Evolutionary conservation across 30 jellyfish, hydroid and myxozoan species (phyloP).

Genomic region (Rhopilema esculentum): DNA sequence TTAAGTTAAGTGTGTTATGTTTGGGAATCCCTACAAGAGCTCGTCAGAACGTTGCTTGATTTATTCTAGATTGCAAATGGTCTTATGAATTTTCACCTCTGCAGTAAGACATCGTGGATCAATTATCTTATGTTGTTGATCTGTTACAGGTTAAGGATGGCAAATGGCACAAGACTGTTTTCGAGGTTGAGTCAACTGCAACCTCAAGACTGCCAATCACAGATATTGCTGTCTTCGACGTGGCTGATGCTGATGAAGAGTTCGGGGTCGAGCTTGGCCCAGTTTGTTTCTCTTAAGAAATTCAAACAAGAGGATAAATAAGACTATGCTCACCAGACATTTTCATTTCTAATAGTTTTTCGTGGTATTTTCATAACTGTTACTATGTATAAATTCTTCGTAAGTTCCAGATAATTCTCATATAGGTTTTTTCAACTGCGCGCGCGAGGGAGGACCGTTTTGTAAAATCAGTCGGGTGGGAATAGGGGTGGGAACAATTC

Average conservation of each 20-base stretch:
- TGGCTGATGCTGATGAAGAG: slow-evolving; percentile 93
- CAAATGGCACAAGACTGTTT: slow-evolving; percentile 96
- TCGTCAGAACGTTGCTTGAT: too few species aligned
- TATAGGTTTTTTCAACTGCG: slow-evolving; percentile 58
- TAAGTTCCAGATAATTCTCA: slow-evolving; percentile 47
- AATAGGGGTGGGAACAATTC: slow-evolving; percentile 65
- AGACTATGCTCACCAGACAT: slow-evolving; percentile 12
- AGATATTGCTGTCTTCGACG: slow-evolving; percentile 95
- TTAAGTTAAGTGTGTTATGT: too few species aligned
- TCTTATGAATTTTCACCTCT: too few species aligned
- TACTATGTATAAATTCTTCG: slow-evolving; percentile 59
- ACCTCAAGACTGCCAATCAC: slow-evolving; percentile 86
- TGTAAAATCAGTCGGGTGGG: slow-evolving; percentile 82
- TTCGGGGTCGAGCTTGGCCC: slow-evolving; percentile 99
- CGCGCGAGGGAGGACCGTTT: slow-evolving; percentile 89
- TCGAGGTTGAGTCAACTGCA: slow-evolving; percentile 74
- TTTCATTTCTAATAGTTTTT: neutral
- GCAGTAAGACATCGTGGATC: too few species aligned
- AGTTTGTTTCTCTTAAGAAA: slow-evolving; percentile 82
- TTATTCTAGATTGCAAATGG: neutral
- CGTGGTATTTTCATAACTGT: slow-evolving; percentile 33
- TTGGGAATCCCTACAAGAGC: too few species aligned
- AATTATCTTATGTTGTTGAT: too few species aligned
- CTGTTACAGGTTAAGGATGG: slow-evolving; percentile 84
- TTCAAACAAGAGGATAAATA: neutral